Evolutionary conservation across 2,888 invertebrate species (phyloP), one percentile per base, ranked within the genome.

Genomic region (Branchinecta sandiegonensis): DNA sequence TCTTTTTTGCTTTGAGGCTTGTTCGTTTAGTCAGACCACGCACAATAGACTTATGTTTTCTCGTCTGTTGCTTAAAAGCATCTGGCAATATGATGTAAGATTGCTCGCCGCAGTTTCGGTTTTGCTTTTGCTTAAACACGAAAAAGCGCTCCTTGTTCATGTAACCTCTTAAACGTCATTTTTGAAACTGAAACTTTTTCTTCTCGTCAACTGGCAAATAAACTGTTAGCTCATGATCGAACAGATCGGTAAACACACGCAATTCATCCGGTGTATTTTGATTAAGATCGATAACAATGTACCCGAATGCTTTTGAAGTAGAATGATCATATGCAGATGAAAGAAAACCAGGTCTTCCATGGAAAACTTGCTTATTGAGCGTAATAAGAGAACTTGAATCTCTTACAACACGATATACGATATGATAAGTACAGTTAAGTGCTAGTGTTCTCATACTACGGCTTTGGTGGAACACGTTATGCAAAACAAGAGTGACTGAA

Each of bases 321-420:
- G 56, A 6, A 14, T 56, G 56, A 56, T 14, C 14, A 14, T 56
- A 56, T 14, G 56, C 56, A n/a, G 14, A 56, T 14, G 8, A n/a
- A 14, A 14, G 14, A 56, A 14, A 56, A 14, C 14, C 14, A 14
- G n/a, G 56, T 56, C 14, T 14, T n/a, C 56, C 56, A 56, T 6
- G 56, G 56, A 14, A 56, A 14, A 56, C 14, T 56, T 56, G 56
- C 14, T 56, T 7, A 14, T 56, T 56, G n/a, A 56, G 56, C n/a
- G n/a, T 56, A 56, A 56, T 8, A 56, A 56, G 56, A 56, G 56
- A 56, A 56, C 56, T 56, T 56, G 56, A 56, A 56, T 56, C 56
- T n/a, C 56, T n/a, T 14, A 56, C 56, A 56, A 56, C 14, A 14
- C 14, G n/a, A 56, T 14, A 56, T n/a, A 56, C 14, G 14, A 56